Base-by-base conservation (phyloP, 2,113 vertebrate genomes). In the Origma solitaria region DNA sequence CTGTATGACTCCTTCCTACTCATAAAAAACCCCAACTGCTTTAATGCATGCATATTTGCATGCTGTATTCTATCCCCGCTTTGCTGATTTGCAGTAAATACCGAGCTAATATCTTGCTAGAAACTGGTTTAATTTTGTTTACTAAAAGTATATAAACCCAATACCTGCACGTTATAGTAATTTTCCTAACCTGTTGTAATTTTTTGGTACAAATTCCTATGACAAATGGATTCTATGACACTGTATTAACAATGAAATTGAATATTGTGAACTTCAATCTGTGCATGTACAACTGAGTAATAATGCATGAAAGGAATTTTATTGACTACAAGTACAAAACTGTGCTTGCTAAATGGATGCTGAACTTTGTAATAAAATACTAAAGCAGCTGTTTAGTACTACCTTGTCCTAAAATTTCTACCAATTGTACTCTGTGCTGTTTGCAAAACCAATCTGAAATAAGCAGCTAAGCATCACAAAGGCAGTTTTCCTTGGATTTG, bases 251-350 rank as follows among this genome's bases (percentile, higher is more conserved):
- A 90, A 79, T 94, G 66, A 88, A 90, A 73, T 73, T 64, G 54
- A 92, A 72, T 71, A 75, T 60, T 93, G 65, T 15, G 33, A 95
- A 87, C 89, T 61, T 93, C 84, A 92, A 95, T 93, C 71, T 87
- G 49, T 98, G 98, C 98, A 98, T 98, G 98, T 96, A 40, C 95
- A 97, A 71, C 82, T 86, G 69, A 90, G 58, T 97, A 97, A 97
- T 97, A 97, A n/a, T 98, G 98, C 98, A 98, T 98, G 98, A 97
- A 96, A 77, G 93, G 82, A 97, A 89, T 95, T 95, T 94, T 96
- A 86, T 30, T 94, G 84, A 93, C 95, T 97, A 88, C 92, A 92
- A 86, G 83, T 91, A 86, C 53, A 6, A 78, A 96, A 86, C 58
- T 92, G 56, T 96, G 85, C 91, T 97, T 98, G 96, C 96, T 86